A percentile compares a stretch with the other conserved stretches of the same genome.
Conservation (phyloP, 2,888 invertebrate genomes). For the Trichacis sp. region DNA sequence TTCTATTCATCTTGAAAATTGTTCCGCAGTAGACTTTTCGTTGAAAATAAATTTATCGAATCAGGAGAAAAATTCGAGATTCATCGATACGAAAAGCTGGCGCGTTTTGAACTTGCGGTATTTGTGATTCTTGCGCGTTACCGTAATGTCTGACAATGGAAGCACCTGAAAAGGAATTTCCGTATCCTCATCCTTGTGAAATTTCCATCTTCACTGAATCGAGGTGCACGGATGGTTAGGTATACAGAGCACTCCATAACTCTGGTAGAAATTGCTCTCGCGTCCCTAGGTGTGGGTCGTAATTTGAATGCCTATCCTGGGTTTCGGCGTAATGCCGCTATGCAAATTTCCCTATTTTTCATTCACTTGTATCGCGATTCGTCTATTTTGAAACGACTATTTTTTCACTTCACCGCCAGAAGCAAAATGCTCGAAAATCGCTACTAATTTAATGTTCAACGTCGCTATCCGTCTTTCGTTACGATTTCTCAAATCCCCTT, state of each 20-base stretch:
- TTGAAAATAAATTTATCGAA: too few species aligned
- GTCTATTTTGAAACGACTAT: conserved; percentile 18
- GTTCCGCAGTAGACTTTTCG: too few species aligned
- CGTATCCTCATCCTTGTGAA: conserved; percentile 19
- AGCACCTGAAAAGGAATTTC: conserved; percentile 17
- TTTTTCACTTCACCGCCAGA: too few species aligned
- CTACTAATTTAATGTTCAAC: too few species aligned
- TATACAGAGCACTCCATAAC: conserved; percentile 20
- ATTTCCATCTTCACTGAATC: conserved; percentile 24
- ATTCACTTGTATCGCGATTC: conserved; percentile 24
- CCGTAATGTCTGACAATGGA: conserved; percentile 8
- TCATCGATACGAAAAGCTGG: too few species aligned
- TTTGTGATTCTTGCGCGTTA: not conserved
- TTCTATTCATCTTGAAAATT: too few species aligned
- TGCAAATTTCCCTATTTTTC: conserved; percentile 27
- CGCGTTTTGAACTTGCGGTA: too few species aligned
- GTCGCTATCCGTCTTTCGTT: too few species aligned
- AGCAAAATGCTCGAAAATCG: too few species aligned
- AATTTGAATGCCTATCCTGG: conserved; percentile 26
- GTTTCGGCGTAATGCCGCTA: conserved; percentile 19
- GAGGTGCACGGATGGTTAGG: conserved; percentile 15
- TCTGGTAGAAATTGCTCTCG: conserved; percentile 23
- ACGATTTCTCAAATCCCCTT: too few species aligned
- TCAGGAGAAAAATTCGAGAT: too few species aligned
- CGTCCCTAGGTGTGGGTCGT: conserved; percentile 18